These are phyloP conservation scores for Tromatobia lineatoria DNA, from an alignment of 2,888 invertebrate genomes.

Conservation along the genomic window DNA sequence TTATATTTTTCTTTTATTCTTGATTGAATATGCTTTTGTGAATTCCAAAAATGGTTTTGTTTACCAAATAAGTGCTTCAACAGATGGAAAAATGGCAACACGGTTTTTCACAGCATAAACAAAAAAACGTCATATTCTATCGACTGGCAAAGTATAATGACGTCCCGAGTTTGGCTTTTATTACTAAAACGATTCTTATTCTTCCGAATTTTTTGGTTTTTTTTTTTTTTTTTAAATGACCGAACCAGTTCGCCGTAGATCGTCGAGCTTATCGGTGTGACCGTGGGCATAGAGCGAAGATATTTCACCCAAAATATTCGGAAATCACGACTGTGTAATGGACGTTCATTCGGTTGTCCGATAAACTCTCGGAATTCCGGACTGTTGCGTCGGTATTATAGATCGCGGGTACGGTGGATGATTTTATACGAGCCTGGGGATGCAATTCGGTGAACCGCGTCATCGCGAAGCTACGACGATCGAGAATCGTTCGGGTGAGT, in stretches of 20 bases:
- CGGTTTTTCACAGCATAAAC: too few species aligned
- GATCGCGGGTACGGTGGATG: conserved; percentile 6
- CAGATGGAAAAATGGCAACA: too few species aligned
- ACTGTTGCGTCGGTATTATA: conserved; percentile 63
- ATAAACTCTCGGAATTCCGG: conserved; percentile 62
- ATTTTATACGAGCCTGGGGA: conserved; percentile 36
- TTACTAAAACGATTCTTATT: conserved; percentile 1
- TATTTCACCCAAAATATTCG: conserved; percentile 58
- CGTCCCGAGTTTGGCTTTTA: conserved; percentile 18
- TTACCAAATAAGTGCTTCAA: too few species aligned
- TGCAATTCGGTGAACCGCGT: conserved; percentile 54
- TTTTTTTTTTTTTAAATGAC: conserved; percentile 32
- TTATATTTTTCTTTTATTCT: too few species aligned
- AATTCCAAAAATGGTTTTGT: too few species aligned
- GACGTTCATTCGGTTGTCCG: conserved; percentile 59
- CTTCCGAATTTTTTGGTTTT: not conserved
- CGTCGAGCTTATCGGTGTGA: conserved; percentile 38
- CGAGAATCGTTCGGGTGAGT: conserved; percentile 57
- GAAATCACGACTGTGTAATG: conserved; percentile 54
- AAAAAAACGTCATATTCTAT: too few species aligned
- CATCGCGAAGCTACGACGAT: conserved; percentile 43
- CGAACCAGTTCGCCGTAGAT: conserved; percentile 33
- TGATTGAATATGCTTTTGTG: too few species aligned
- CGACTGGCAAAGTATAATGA: too few species aligned
- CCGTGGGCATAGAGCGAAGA: conserved; percentile 15